These are phyloP conservation scores for Coendou prehensilis DNA, from an alignment of 2,797 vertebrate genomes.

Conservation along the genomic window DNA sequence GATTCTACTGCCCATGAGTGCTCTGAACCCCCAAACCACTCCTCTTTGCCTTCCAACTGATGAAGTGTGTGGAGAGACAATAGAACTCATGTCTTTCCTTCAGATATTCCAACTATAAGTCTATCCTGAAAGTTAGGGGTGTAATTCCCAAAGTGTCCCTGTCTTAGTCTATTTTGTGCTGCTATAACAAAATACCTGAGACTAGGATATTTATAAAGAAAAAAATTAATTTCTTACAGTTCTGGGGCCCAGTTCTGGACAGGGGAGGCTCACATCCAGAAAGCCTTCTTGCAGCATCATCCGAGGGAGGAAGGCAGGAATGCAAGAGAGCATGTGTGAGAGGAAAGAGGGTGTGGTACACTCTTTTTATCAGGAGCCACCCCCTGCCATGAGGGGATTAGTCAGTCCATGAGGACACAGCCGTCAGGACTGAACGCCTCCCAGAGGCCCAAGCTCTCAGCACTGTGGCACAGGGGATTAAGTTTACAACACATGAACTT, in stretches of 20 bases:
- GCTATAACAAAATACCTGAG: neutral
- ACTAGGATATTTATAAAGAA: neutral
- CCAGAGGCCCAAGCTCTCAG: neutral
- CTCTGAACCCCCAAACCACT: neutral
- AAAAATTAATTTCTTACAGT: neutral
- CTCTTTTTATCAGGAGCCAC: neutral
- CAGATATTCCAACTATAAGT: neutral
- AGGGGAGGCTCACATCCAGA: neutral
- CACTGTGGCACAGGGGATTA: no score
- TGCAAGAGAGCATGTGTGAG: neutral
- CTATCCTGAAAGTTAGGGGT: neutral
- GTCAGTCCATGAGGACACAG: neutral
- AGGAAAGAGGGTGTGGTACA: neutral
- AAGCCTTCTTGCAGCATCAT: neutral
- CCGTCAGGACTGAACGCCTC: neutral
- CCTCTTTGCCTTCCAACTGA: neutral
- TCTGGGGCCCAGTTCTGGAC: neutral
- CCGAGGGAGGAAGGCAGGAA: neutral
- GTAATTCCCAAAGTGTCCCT: neutral
- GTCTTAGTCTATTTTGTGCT: neutral
- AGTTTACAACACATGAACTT: neutral
- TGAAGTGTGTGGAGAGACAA: neutral
- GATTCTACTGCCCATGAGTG: neutral
- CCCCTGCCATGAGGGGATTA: no score
- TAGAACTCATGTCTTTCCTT: neutral